These are phyloP conservation scores for Rhogogaster chlorosoma DNA, from an alignment of 2,888 invertebrate species.

Conservation along the genomic window DNA sequence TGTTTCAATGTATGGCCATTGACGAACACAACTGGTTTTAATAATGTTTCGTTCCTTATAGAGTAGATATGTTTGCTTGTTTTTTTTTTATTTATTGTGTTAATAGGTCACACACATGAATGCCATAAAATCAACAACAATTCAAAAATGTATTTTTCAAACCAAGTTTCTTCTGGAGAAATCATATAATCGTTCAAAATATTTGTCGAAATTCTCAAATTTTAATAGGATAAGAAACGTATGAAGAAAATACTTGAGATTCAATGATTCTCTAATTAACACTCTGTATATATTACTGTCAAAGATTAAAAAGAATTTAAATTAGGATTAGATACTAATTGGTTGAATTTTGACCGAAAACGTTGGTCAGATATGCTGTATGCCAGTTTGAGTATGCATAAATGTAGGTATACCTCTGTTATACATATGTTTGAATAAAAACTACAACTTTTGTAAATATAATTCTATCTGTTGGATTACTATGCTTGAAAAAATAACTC, in stretches of 20 bases:
- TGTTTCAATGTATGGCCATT: conserved; percentile 1
- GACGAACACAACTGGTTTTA: background rate
- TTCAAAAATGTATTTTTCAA: background rate
- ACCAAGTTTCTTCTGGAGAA: background rate
- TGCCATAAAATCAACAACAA: background rate
- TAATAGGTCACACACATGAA: background rate
- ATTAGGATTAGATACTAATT: conserved; percentile 32
- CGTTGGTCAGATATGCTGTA: conserved; percentile 11
- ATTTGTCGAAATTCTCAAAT: background rate
- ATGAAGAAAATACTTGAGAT: background rate
- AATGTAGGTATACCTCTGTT: background rate
- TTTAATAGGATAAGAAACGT: background rate
- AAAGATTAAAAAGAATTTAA: background rate
- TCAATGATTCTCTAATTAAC: background rate
- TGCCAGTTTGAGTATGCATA: background rate
- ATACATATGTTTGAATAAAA: conserved; percentile 33
- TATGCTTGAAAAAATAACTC: background rate
- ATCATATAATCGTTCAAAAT: background rate
- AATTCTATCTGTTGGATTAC: conserved; percentile 13
- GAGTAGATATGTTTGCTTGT: background rate
- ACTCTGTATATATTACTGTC: conserved; percentile 31
- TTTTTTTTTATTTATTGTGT: conserved; percentile 1
- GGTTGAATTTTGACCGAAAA: conserved; percentile 14
- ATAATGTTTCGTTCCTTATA: background rate
- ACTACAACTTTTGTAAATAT: conserved; percentile 37